phyloP scores from a whole-genome alignment of 1,140 invertebrate species.

The Euura saliciscinereae region DNA sequence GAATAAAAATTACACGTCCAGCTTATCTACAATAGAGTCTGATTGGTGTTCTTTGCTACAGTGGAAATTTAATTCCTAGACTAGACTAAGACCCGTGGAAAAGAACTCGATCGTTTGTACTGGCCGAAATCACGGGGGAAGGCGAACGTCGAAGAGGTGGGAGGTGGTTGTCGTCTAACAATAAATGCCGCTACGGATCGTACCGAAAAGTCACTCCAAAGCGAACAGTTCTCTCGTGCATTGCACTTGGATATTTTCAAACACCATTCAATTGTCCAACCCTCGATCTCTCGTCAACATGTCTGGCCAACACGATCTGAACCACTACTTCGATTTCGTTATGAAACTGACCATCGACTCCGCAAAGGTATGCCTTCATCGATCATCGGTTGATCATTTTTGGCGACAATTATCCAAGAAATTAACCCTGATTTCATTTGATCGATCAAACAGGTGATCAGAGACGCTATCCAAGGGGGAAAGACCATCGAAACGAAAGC shows the following conservation, averaged over 20 bases:
- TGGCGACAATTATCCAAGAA: background rate
- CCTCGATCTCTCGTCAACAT: slow-evolving; percentile 19
- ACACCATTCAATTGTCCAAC: too few species aligned
- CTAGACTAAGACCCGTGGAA: background rate
- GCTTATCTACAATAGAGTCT: too few species aligned
- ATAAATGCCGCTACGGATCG: background rate
- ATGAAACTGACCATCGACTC: slow-evolving; percentile 38
- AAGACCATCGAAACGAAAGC: slow-evolving; percentile 51
- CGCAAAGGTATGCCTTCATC: slow-evolving; percentile 30
- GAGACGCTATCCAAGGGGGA: slow-evolving; percentile 40
- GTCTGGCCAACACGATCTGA: slow-evolving; percentile 26
- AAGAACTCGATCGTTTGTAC: background rate
- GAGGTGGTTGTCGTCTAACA: background rate
- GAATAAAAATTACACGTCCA: too few species aligned
- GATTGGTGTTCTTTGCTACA: too few species aligned
- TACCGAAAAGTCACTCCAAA: background rate
- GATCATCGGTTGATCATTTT: slow-evolving; percentile 4
- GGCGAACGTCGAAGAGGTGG: background rate
- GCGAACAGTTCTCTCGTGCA: background rate
- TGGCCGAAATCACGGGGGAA: background rate
- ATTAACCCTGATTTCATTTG: slow-evolving; percentile 14
- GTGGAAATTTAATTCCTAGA: too few species aligned
- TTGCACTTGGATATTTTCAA: background rate
- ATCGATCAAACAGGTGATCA: slow-evolving; percentile 45
- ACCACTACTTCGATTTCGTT: slow-evolving; percentile 38